Base-by-base conservation (phyloP, 2,888 invertebrate species). In the Drosophila greeni region DNA sequence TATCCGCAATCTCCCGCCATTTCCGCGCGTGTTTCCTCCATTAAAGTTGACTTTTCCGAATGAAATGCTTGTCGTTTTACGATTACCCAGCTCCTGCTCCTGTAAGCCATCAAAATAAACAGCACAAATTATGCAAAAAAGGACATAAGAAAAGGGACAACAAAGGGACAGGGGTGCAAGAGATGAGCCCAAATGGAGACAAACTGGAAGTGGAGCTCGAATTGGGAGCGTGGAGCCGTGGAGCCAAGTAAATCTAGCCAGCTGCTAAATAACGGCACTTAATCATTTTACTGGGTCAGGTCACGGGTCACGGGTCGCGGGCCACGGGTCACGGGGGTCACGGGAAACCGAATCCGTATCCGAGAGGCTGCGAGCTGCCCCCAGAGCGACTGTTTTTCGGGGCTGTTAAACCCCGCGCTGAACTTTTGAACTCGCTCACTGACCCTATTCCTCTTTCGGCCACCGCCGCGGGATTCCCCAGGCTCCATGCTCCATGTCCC, bases 351-450 rank as follows among this genome's bases (percentile, higher is more conserved):
- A 39, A 60, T 18, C 14, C 56, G 51, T 2, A 56, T 36, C 49
- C 42, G 42, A 29, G 23, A 40, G 49, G 40, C 59, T 51, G 45
- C 45, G 12, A 39, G 11, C 36, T 37, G 37, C 5, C 18, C 37
- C 37, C 37, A 5, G 3, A 18, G 40, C 40, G 23, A 23, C 42
- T 42, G n/a, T 24, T 42, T 42, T 47, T 47, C 31, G 72, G 55
- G 77, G 77, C 70, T 76, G 70, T 72, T 76, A 77, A 76, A 64
- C 80, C 60, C 62, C 58, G 52, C 48, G 68, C 36, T 82, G 79
- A 80, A 80, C 79, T 84, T 84, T 80, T 80, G 84, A 80, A 80
- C 79, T 84, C 84, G 73, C 64, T 65, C 76, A 69, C 74, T 80
- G 79, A 84, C 79, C 79, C 60, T 73, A 71, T 72, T 82, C 75